These are phyloP conservation scores for Cyanocitta stelleri DNA, from an alignment of 2,113 vertebrate species.

Conservation along the genomic window DNA sequence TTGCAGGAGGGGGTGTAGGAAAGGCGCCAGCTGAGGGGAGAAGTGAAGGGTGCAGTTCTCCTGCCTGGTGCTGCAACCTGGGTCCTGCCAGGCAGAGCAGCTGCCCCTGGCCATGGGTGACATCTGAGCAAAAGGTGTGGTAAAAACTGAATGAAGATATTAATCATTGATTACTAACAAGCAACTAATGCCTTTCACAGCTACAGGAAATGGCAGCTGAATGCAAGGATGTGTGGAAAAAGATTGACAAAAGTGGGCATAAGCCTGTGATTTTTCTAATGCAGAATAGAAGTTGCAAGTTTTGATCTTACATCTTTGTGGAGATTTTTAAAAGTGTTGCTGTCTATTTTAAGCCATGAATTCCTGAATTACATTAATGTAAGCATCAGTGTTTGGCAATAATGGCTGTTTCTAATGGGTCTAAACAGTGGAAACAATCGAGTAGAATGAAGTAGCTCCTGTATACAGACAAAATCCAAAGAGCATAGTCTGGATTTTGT, in stretches of 20 bases:
- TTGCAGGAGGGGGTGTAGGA: not conserved
- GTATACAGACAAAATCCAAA: not conserved
- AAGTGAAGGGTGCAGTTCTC: not conserved
- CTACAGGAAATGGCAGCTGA: not conserved
- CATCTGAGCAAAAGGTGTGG: not conserved
- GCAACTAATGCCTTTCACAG: not conserved
- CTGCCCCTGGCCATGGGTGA: rapidly evolving
- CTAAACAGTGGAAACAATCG: not conserved
- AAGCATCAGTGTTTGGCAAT: not conserved
- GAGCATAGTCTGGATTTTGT: not conserved
- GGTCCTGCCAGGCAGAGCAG: not conserved
- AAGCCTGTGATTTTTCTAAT: not conserved
- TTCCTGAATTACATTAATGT: not conserved
- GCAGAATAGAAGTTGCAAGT: not conserved
- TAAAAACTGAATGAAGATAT: not conserved
- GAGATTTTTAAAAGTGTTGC: not conserved
- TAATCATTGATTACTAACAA: not conserved
- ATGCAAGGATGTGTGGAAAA: not conserved
- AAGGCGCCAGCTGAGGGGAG: not conserved
- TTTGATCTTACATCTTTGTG: not conserved
- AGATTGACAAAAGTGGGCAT: not conserved
- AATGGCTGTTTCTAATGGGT: not conserved
- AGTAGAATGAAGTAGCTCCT: not conserved
- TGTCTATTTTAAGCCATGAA: not conserved
- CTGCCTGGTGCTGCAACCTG: not conserved